Base-by-base conservation (phyloP, 2,888 invertebrate species). In the Melinopterus prodromus region DNA sequence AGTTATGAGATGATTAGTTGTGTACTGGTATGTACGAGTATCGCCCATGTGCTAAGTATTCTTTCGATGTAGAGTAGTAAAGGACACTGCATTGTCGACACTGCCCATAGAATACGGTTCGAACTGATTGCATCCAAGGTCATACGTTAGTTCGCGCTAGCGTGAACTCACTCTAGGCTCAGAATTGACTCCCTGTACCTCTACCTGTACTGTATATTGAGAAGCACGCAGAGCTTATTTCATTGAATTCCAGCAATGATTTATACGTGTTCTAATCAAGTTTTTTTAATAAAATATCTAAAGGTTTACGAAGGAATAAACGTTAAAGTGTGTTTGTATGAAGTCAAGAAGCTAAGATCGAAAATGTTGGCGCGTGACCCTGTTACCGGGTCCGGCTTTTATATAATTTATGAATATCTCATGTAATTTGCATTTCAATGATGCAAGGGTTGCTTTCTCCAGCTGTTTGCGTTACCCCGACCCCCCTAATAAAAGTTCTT, bases 341-440 rank as follows among this genome's bases (percentile, higher is more conserved):
- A 53, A 53, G 53, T 53, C 9, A 9, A 53, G 12, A 53, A 12
- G 53, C 9, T 12, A 6, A 53, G 53, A 53, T 53, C 2, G 3
- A 53, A 53, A 53, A 53, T 53, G 53, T 53, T 53, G 53, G 53
- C 53, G 53, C 53, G 53, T 53, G 53, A 53, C 53, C 53, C 53
- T 53, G 53, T 53, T 53, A 53, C 53, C 53, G 12, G 53, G 53
- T 53, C 53, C 53, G 53, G 53, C 53, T 53, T 53, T 53, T 53
- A 53, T 53, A 53, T 53, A 53, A 53, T 53, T 53, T 53, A 53
- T 53, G 53, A 53, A 53, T 53, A 9, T 53, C 53, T 53, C 53
- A 53, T 53, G 53, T 53, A 53, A 53, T 53, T 53, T 53, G 53
- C 53, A 53, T 53, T 53, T 53, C 9, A 9, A 53, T 53, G 53